A percentile compares a stretch with the other conserved stretches of the same genome.
phyloP scores from a whole-genome alignment of 2,888 invertebrate genomes.

The Onthophagus sagittarius region DNA sequence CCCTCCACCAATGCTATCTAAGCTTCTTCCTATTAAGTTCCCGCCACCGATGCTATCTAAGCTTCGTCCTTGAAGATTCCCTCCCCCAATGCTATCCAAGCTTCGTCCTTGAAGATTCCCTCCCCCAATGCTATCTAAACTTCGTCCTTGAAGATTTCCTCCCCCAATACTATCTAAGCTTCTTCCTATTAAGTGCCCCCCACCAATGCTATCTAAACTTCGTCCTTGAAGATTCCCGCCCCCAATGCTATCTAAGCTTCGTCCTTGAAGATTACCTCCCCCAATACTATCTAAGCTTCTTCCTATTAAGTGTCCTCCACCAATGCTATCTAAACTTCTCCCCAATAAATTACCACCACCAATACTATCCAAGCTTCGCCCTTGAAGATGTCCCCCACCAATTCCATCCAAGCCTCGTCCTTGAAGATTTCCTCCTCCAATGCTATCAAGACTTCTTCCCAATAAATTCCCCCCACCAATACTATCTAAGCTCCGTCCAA shows the following conservation, averaged over 20 bases:
- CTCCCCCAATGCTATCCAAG: constrained; percentile 25
- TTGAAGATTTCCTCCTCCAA: constrained; percentile 19
- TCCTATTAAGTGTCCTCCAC: constrained; percentile 21
- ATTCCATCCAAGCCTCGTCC: constrained; percentile 23
- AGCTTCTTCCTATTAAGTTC: constrained; percentile 26
- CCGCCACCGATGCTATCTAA: constrained; percentile 30
- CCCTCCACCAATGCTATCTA: constrained; percentile 27
- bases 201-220: constrained; percentile 24
- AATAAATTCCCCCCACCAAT: constrained; percentile 25
- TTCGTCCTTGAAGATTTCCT: constrained; percentile 19
- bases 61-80: constrained; percentile 26
- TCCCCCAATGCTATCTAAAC: constrained; percentile 27
- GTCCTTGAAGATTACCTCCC: constrained; percentile 26
- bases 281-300: constrained; percentile 28
- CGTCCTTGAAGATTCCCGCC: constrained; percentile 26
- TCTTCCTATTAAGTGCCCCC: constrained; percentile 27
- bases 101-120: constrained; percentile 22
- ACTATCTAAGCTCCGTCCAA: constrained; percentile 22
- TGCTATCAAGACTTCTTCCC: constrained; percentile 22
- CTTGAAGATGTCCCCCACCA: constrained; percentile 21
- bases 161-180: constrained; percentile 25
- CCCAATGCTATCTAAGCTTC: constrained; percentile 26
- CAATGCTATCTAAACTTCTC: constrained; percentile 23
- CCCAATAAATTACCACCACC: constrained; percentile 29
- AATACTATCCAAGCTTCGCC: constrained; percentile 28